A percentile compares a stretch with the other conserved stretches of the same genome.
phyloP scores from a whole-genome alignment of 2,113 vertebrate genomes.

The Percina caprodes region DNA sequence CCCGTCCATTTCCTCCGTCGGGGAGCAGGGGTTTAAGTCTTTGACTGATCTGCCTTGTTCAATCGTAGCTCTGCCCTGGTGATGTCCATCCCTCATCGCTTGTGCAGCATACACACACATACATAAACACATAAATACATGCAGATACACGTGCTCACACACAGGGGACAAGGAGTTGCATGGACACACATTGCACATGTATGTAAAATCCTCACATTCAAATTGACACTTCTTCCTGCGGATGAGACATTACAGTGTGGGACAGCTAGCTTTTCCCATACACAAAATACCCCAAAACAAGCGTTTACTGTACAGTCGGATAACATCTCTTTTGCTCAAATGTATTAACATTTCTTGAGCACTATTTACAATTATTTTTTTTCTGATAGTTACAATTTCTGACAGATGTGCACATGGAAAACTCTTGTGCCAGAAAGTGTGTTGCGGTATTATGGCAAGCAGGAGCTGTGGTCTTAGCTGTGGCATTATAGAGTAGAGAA shows the following conservation, averaged over 20 bases:
- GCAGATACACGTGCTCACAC: neutral
- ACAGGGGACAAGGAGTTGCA: neutral
- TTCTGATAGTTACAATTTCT: constrained; percentile 7
- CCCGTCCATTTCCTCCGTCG: constrained; percentile 65
- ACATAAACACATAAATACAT: constrained; percentile 9
- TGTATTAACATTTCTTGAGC: neutral
- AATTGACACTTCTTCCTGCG: neutral
- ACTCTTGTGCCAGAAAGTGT: neutral
- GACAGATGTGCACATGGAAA: constrained; percentile 16
- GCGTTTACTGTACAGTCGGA: constrained; percentile 1
- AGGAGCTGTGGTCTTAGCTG: neutral
- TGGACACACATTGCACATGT: neutral
- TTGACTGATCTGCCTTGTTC: constrained; percentile 76
- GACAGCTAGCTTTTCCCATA: neutral
- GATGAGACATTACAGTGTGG: neutral
- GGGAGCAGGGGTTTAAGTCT: constrained; percentile 78
- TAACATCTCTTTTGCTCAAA: neutral
- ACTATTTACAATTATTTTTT: constrained; percentile 24
- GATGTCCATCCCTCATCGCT: constrained; percentile 74
- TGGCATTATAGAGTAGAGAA: neutral
- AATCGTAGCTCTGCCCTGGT: constrained; percentile 62
- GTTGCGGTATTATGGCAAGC: neutral
- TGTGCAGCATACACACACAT: constrained; percentile 35
- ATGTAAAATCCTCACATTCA: neutral
- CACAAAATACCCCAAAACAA: neutral